These are phyloP conservation scores for Montipora foliosa DNA, from an alignment of 64 coral and sea anemone species.

Conservation along the genomic window DNA sequence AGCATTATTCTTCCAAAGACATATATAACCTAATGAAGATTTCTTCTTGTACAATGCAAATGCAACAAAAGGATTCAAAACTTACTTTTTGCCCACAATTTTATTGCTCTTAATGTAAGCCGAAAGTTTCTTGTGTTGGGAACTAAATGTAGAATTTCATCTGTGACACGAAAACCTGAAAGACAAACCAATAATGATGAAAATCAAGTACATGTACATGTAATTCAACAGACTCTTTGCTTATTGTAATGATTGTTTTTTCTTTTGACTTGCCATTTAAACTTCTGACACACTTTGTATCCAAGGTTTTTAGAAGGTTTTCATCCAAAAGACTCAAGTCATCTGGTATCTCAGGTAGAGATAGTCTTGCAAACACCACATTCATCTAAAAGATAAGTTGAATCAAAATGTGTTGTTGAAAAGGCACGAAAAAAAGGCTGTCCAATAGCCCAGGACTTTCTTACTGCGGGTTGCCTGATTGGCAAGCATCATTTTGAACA, in stretches of 20 bases:
- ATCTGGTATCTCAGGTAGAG: conserved; percentile 90
- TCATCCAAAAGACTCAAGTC: conserved; percentile 91
- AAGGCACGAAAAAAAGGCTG: no score
- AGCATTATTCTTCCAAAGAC: neutral
- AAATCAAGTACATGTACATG: neutral
- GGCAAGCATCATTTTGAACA: no score
- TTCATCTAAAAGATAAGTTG: conserved; percentile 66
- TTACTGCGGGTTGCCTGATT: no score
- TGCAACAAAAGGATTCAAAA: neutral
- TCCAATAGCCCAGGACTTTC: no score
- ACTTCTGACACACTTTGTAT: conserved; percentile 96
- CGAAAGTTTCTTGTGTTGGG: conserved; percentile 91
- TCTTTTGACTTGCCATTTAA: conserved; percentile 76
- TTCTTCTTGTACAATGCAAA: neutral
- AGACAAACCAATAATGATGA: neutral
- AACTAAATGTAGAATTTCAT: conserved; percentile 97
- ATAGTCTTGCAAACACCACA: conserved; percentile 91
- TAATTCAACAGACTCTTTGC: neutral
- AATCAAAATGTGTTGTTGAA: no score
- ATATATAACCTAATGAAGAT: no score
- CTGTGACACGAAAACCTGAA: conserved; percentile 91
- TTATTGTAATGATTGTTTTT: neutral
- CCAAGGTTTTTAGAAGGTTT: conserved; percentile 89
- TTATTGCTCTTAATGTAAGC: conserved; percentile 86
- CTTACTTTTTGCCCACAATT: conserved; percentile 99